Base-by-base conservation (phyloP, 1,140 invertebrate species). In the Schlechtendalia chinensis region DNA sequence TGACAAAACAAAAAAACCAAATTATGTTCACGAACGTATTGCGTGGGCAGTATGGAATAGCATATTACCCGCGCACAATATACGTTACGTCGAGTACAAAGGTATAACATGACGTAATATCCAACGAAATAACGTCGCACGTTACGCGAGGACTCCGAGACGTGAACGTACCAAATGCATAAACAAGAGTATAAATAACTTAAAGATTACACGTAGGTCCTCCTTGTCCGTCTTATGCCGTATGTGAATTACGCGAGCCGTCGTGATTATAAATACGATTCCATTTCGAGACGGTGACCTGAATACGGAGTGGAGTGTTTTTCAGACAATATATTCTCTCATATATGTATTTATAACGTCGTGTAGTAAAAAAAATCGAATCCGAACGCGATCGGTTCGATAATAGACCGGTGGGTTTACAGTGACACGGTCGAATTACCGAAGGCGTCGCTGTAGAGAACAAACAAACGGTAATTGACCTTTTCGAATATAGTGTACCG, bases 401-500 rank as follows among this genome's bases (percentile, higher is more conserved):
- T 29, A 29, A 61, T 50, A 50, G 11, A 50, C 11, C 47, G 22
- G 3, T 14, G 22, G 27, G 58, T 39, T 17, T 32, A 16, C 19
- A 65, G 27, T 5, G 4, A 19, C 29, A 65, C 32, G 19, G 53
- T 56, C 17, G 71, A 50, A 24, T 69, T 47, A 69, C 65, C 27
- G 17, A 74, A n/a, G 16, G 10, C n/a, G n/a, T 56, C 27, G 39
- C 39, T 5, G 47, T 14, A 14, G 32, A 22, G 19, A 56, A 59
- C 54, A 77, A 65, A 39, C 32, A 39, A n/a, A 39, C 63, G 32
- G 63, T 39, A 39, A 77, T 17, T 45, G 75, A 79, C 58, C 75
- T 79, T 79, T 79, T 45, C 29, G 59, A 8, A 19, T 17, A 32
- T 8, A 29, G 67, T 11, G 10, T 47, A 22, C 47, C 14, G 10